Base-by-base conservation (phyloP, 2,113 vertebrate genomes). In the Larimichthys polyactis region DNA sequence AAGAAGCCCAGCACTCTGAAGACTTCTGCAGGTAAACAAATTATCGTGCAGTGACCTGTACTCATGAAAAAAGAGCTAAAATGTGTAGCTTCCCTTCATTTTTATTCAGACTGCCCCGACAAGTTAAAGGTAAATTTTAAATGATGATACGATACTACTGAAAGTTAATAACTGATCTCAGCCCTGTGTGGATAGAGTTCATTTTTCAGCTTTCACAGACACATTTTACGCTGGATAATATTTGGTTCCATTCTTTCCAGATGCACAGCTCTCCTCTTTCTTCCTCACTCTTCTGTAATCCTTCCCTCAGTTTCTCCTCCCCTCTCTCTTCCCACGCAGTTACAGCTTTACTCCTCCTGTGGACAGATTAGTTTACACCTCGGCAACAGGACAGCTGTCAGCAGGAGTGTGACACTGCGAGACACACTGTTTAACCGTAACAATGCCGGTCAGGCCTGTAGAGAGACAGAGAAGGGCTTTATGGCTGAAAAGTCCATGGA, bases 1-100 rank as follows among this genome's bases (percentile, higher is more conserved):
- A 99, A 96, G 95, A 99, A 96, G 91, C 73, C 93, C 9, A 29
- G 87, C 83, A 75, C 88, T 14, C 78, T 93, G 0, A 99, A 94
- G 94, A 96, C 96, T 1, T 92, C 94, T 7, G 72, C 97, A 95
- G 97, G 98, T 99, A 96, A 4, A 27, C 24, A 40, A 40, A 40
- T 40, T 8, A 40, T 40, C 7, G 2, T 8, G 36, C 36, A 40
- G 7, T 40, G 36, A 40, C 8, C 7, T 40, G 36, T 8, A 9
- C 32, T 36, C 32, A 8, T 36, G 32, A 36, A 36, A 36, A 36
- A 36, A 36, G 5, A 36, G 5, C 32, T 36, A 0, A 36, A 7
- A 8, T 40, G 36, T 40, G 36, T 36, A 36, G 32, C 32, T 36
- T 36, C 32, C 6, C 32, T 36, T 8, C 36, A 36, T 36, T 36